A percentile compares a stretch with the other conserved stretches of the same genome.
Conservation (phyloP, 1,140 invertebrate genomes). For the Thaumatotibia leucotreta region DNA sequence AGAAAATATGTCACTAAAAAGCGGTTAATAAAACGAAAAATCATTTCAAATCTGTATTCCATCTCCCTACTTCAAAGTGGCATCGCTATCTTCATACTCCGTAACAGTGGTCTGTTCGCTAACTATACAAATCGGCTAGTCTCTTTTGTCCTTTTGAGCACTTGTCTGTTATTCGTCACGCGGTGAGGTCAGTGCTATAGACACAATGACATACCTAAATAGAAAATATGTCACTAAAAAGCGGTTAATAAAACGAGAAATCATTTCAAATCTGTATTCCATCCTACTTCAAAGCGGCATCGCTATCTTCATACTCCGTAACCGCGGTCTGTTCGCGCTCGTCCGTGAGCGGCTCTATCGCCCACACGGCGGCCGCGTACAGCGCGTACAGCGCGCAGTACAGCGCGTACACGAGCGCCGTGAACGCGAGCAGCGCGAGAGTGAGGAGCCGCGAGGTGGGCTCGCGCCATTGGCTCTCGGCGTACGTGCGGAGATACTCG, state of each 20-base stretch:
- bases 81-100: too few species aligned
- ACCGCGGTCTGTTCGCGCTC: slow-evolving; percentile 2
- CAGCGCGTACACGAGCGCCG: slow-evolving; percentile 37
- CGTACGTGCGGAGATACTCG: slow-evolving; percentile 43
- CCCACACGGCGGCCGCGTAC: slow-evolving; percentile 41
- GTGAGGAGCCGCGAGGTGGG: slow-evolving; percentile 23
- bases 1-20: too few species aligned
- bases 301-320: slow-evolving; percentile 23
- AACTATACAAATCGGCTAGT: too few species aligned
- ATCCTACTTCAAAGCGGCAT: slow-evolving; percentile 18
- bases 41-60: too few species aligned
- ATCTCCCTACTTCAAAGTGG: too few species aligned
- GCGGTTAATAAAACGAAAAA: too few species aligned
- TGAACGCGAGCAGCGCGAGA: slow-evolving; percentile 25
- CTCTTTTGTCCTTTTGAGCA: too few species aligned
- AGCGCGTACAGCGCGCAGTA: slow-evolving; percentile 33
- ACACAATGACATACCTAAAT: too few species aligned
- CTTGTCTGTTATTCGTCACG: too few species aligned
- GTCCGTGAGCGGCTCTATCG: slow-evolving; percentile 42
- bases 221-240: too few species aligned
- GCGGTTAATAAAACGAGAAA: not conserved
- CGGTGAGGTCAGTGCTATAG: too few species aligned
- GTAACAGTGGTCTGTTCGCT: too few species aligned
- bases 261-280: not conserved
- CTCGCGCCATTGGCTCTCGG: slow-evolving; percentile 40